phyloP scores from a whole-genome alignment of 2,888 invertebrate genomes.

The Bimastos eiseni region DNA sequence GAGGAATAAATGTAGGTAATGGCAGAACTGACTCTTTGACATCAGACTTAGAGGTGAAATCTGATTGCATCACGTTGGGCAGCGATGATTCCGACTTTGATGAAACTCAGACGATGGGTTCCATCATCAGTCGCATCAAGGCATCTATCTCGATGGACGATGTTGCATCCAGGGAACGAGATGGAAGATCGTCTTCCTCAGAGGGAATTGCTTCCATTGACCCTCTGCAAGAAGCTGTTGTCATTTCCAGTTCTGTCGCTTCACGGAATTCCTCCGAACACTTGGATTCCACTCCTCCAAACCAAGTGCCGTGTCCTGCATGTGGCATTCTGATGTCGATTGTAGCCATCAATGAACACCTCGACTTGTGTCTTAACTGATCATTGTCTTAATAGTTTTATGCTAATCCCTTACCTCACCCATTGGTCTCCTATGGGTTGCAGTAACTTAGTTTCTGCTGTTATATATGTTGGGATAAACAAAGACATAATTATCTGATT shows the following conservation, averaged over 20 bases:
- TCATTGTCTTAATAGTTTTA: neutral
- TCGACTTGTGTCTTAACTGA: neutral
- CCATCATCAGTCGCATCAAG: neutral
- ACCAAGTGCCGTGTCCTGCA: neutral
- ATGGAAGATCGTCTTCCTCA: neutral
- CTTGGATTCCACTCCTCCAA: neutral
- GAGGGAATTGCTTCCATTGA: neutral
- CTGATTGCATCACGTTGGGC: neutral
- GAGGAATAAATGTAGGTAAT: neutral
- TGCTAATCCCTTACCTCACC: neutral
- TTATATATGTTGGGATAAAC: neutral
- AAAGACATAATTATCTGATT: neutral
- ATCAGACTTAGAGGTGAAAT: neutral
- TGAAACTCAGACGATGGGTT: constrained; percentile 1
- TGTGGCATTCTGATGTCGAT: neutral
- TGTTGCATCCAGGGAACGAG: neutral
- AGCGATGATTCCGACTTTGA: neutral
- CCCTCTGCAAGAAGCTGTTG: neutral
- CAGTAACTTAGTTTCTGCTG: neutral
- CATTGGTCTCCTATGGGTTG: neutral
- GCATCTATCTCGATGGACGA: neutral
- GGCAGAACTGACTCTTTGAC: neutral
- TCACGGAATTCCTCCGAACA: neutral
- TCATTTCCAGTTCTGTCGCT: neutral
- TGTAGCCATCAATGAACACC: neutral